Base-by-base conservation (phyloP, 2,888 invertebrate genomes). In the Patella caerulea region DNA sequence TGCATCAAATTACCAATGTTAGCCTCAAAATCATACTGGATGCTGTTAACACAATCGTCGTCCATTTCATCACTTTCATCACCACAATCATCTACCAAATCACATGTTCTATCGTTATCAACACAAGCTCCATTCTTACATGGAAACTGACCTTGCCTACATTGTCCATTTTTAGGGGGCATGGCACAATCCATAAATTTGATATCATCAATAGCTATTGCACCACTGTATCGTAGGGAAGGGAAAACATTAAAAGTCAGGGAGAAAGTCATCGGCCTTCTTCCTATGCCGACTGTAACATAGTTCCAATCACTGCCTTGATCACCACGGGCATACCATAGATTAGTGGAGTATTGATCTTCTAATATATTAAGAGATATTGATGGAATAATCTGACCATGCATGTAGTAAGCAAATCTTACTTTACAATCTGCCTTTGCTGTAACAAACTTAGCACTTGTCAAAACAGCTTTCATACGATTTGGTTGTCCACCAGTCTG, bases 191-290 rank as follows among this genome's bases (percentile, higher is more conserved):
- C 83, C 24, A 80, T 71, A 74, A 86, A 87, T 72, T 82, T 78
- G 24, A 91, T 82, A 78, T 90, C 88, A 81, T 91, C 91, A 73
- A 91, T 81, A 52, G 90, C 90, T 56, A 89, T 87, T 59, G 86
- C 86, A 45, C 89, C 90, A 24, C 81, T 83, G 80, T 86, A 89
- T 11, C 71, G 45, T 9, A 79, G 71, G 3, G 82, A 73, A n/a
- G 79, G 76, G 29, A 80, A 78, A 11, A 70, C 71, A 59, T 82
- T 74, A 78, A 89, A 88, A 7, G 80, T 70, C 12, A 89, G 80
- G 17, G 80, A 80, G 78, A 88, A 90, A 24, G 85, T 79, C 12
- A 81, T 76, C 1, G 72, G 71, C 69, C 86, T 82, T 56, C 86
- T 82, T 14, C 88, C 88, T 55, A 90, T 85, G 45, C 88, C 87